Evolutionary conservation across 2,113 vertebrate genomes (phyloP).

Genomic region (Aptenodytes forsteri): DNA sequence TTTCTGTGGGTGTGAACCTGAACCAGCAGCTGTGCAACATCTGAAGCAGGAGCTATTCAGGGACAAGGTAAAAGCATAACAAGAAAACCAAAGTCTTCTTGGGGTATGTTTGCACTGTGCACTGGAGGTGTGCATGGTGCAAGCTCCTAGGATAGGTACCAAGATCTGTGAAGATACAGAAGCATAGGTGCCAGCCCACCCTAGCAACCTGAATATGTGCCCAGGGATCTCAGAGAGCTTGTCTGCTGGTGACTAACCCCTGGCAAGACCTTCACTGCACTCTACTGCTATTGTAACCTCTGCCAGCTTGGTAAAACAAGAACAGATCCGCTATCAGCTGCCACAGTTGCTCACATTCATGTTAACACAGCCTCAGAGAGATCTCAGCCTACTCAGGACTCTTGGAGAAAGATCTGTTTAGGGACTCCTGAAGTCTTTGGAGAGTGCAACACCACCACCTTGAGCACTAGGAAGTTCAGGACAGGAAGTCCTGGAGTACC

Average conservation of each 20-base stretch:
- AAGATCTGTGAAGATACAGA: neutral
- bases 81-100: neutral
- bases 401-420: neutral
- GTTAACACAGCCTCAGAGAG: neutral
- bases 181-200: neutral
- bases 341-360: neutral
- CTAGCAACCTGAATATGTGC: neutral
- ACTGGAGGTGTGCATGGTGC: neutral
- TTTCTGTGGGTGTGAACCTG: neutral
- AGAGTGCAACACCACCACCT: neutral
- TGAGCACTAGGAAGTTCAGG: neutral
- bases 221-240: neutral
- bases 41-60: neutral
- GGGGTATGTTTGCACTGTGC: neutral
- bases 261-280: neutral
- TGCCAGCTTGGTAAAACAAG: neutral
- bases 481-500: neutral
- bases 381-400: neutral
- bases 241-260: neutral
- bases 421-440: neutral
- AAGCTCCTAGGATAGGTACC: neutral
- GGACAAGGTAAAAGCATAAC: neutral
- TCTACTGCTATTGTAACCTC: neutral
- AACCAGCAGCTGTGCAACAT: neutral
- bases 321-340: neutral